Base-by-base conservation (phyloP, 2,888 invertebrate species). In the Caenorhabditis angaria region DNA sequence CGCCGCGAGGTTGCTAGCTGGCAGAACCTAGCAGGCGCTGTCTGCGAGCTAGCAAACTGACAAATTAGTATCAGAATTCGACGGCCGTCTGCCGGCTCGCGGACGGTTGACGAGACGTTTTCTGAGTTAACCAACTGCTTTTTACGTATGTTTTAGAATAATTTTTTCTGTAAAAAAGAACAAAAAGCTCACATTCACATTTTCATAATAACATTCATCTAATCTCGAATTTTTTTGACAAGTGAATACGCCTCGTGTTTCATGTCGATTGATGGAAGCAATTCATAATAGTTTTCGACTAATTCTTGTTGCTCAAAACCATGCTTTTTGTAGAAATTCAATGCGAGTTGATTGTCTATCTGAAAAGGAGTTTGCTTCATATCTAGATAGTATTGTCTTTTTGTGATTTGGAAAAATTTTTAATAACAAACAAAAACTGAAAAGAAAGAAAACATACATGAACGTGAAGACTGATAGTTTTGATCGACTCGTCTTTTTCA, bases 241-340 rank as follows among this genome's bases (percentile, higher is more conserved):
- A 99, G 90, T 27, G 99, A 95, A 88, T 95, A 96, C 28, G 99
- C 99, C 90, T 97, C 95, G 32, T 97, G 14, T 12, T 41, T 41
- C 41, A 41, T 41, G 18, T 41, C 41, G 41, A 41, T 41, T 3
- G 41, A 41, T 94, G 5, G 99, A 97, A 88, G 97, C 96, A 89
- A 99, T 99, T 88, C 97, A 90, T 99, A 99, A 90, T 99, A 99
- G 88, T 95, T 94, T 89, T 96, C 93, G 90, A 95, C 96, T 62
- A 95, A 95, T 90, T 97, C 97, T 29, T 61, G 64, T 27, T 76
- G 65, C 56, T 77, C 65, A 90, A 99, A 99, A 63, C 96, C 97
- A 90, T 97, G 97, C 90, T 94, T 95, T 89, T 96, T 94, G 89
- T 99, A 99, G 91, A 99, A 99, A 88, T 94, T 93, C 89, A 99